Evolutionary conservation across 2,113 vertebrate species (phyloP), one percentile per base, ranked within the genome.

Genomic region (Podarcis raffonei): DNA sequence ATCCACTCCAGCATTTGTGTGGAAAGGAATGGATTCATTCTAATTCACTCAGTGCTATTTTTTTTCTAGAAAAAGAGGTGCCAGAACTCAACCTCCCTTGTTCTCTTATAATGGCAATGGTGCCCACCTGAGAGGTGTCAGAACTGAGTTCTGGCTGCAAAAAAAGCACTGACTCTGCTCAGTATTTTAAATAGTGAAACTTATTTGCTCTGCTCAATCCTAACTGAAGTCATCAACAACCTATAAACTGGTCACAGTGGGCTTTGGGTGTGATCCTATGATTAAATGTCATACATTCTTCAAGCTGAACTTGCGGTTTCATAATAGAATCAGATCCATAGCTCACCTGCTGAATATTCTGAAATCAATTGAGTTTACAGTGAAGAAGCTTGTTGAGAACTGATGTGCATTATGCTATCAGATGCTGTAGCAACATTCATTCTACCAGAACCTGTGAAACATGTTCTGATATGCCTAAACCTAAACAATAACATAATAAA

Each of bases 321-420:
- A 18, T 62, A 18, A 62, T 5, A 62, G 59, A 20, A 62, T 62
- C 59, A 62, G 59, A 62, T 62, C 59, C 59, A 62, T 18, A 62
- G 18, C 59, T 20, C 59, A 62, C 18, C 59, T 62, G 18, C 59
- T 62, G 59, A 20, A 62, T 18, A 62, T 15, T 62, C 18, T 71
- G 25, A 71, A 30, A 71, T 71, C 25, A n/a, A 30, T 11, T 3
- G 27, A 27, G 12, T 71, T 71, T 30, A 71, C 25, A 71, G 68
- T 15, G 22, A 79, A 48, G 30, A 0, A 0, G 18, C 6, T 13
- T 0, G 0, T 32, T 66, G 48, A 27, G 27, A 0, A 1, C 6
- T 0, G 3, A 42, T 30, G 37, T 48, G 4, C 13, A 72, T 62
- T 20, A 62, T 62, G 18, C 69, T 77, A 53, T 15, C 62, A 53